Percentiles rank a stretch among this genome's conserved stretches.
phyloP scores from a whole-genome alignment of 2,113 vertebrate genomes.

The Coptodon bakossiorum region DNA sequence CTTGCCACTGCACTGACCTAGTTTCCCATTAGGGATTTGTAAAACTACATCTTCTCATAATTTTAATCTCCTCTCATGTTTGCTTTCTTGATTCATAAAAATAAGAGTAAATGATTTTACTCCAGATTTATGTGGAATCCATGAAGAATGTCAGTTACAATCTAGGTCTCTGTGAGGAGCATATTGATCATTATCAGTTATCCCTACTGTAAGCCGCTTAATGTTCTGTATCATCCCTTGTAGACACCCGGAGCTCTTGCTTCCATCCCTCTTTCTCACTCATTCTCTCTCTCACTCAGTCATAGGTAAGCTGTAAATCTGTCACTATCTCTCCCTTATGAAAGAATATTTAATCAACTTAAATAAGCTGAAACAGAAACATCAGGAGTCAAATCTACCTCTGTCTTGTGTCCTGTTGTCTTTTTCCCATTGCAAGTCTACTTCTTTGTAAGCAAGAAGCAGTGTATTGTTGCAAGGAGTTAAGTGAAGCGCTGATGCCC shows the following conservation, averaged over 20 bases:
- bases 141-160: neutral
- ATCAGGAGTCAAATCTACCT: neutral
- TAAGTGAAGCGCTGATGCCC: neutral
- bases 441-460: neutral
- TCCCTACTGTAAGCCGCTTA: conserved; percentile 39
- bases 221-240: conserved; percentile 44
- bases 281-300: neutral
- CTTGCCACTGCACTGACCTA: neutral
- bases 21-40: neutral
- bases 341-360: conserved; percentile 13
- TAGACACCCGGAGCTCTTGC: neutral
- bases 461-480: neutral
- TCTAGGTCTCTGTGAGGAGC: conserved; percentile 3
- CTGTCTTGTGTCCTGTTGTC: neutral
- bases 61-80: neutral
- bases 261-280: neutral
- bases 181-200: conserved; percentile 35
- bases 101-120: neutral
- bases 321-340: neutral
- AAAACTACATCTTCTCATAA: neutral
- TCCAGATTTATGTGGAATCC: neutral
- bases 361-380: neutral
- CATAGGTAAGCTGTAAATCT: neutral
- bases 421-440: neutral
- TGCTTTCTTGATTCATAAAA: neutral